Conservation (phyloP, 1,140 invertebrate genomes). For the Scaptomyza graminum region DNA sequence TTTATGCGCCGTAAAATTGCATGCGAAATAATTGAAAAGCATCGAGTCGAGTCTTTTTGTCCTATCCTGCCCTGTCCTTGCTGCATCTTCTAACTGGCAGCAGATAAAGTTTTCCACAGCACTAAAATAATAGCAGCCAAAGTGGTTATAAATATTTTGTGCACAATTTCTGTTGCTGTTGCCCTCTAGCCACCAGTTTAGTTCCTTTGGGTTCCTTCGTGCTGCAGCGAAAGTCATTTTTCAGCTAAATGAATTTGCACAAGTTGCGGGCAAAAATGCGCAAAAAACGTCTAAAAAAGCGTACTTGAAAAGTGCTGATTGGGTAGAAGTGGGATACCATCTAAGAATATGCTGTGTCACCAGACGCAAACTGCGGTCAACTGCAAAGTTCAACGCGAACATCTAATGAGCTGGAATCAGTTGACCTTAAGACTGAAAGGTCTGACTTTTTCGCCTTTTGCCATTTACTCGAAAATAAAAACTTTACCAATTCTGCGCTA, state of each 20-base stretch:
- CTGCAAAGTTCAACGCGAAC: conserved; percentile 64
- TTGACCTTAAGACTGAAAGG: conserved; percentile 53
- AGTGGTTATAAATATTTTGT: conserved; percentile 82
- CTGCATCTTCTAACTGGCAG: conserved; percentile 20
- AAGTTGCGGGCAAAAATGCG: conserved; percentile 66
- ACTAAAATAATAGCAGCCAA: conserved; percentile 74
- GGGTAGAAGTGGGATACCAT: neutral
- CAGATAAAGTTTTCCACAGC: conserved; percentile 72
- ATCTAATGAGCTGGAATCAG: conserved; percentile 69
- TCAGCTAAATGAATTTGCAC: conserved; percentile 80
- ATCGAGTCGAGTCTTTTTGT: conserved; percentile 60
- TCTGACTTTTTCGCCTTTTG: conserved; percentile 12
- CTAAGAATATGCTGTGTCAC: conserved; percentile 45
- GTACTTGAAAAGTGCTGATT: conserved; percentile 10
- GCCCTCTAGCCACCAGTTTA: conserved; percentile 12
- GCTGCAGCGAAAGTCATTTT: conserved; percentile 76
- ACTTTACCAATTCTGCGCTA: conserved; percentile 60
- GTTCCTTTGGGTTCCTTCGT: neutral
- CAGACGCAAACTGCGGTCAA: conserved; percentile 53
- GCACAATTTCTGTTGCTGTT: conserved; percentile 39
- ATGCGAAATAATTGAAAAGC: conserved; percentile 81
- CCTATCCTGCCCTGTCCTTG: conserved; percentile 31
- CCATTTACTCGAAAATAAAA: conserved; percentile 28
- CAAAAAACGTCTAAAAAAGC: conserved; percentile 57
- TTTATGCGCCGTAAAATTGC: conserved; percentile 78